phyloP scores from a whole-genome alignment of 1,140 invertebrate species.

The Rhysida immarginata region DNA sequence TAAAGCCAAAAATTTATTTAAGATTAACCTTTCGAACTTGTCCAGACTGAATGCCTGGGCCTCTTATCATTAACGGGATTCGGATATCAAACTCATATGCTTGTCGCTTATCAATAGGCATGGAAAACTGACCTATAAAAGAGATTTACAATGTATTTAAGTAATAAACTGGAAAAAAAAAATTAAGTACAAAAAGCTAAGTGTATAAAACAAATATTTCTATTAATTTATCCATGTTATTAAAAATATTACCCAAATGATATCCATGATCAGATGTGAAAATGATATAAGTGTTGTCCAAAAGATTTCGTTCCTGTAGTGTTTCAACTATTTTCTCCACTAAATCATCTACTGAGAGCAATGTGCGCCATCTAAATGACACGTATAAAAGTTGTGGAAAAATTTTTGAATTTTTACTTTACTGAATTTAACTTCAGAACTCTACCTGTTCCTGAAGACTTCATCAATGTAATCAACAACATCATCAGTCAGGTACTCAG shows the following conservation, averaged over 20 bases:
- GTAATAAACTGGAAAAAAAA: too few species aligned
- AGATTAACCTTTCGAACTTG: conserved; percentile 14
- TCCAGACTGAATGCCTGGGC: conserved; percentile 45
- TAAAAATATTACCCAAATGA: neutral
- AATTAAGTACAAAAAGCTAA: too few species aligned
- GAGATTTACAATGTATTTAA: too few species aligned
- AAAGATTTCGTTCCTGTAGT: neutral
- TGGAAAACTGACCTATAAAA: conserved; percentile 57
- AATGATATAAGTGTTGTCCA: neutral
- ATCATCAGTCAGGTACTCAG: neutral
- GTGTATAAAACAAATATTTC: too few species aligned
- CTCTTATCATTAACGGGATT: conserved; percentile 61
- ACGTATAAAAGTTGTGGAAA: neutral
- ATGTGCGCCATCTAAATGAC: neutral
- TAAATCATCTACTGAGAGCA: neutral
- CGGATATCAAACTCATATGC: conserved; percentile 75
- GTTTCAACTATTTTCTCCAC: neutral
- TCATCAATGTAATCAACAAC: neutral
- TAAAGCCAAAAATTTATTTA: too few species aligned
- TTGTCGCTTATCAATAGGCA: conserved; percentile 73
- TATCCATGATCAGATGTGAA: neutral
- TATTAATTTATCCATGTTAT: neutral
- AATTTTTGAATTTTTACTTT: neutral
- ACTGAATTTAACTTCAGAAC: neutral
- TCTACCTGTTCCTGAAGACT: neutral